Conservation (phyloP, 92 coral and sea anemone species). For the Muricea muricata region DNA sequence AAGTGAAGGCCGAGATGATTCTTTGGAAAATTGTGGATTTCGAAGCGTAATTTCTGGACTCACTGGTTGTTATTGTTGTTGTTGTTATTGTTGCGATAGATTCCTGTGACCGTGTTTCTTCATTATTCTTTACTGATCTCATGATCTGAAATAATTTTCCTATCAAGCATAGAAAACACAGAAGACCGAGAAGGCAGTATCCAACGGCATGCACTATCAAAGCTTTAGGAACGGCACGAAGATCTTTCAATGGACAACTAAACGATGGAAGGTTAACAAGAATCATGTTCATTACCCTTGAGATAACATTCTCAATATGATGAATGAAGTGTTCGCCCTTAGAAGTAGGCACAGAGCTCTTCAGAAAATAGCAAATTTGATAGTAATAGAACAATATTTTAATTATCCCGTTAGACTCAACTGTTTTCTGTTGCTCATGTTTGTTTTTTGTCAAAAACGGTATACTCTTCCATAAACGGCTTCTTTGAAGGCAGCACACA, state of each 20-base stretch:
- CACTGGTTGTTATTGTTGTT: neutral
- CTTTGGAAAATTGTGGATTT: too few species aligned
- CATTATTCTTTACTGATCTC: neutral
- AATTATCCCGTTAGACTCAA: neutral
- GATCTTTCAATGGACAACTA: slow-evolving; percentile 21
- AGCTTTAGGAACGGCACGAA: slow-evolving; percentile 9
- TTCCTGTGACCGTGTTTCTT: neutral
- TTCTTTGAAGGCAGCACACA: neutral
- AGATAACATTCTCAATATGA: neutral
- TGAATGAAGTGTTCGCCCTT: neutral
- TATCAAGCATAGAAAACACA: neutral
- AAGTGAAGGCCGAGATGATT: too few species aligned
- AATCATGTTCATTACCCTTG: too few species aligned
- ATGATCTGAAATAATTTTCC: neutral
- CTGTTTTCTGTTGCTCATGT: neutral
- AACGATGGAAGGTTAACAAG: slow-evolving; percentile 2
- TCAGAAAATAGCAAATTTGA: slow-evolving; percentile 10
- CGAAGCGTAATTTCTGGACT: too few species aligned
- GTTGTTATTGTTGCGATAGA: neutral
- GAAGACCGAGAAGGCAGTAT: slow-evolving; percentile 9
- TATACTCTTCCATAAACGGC: neutral
- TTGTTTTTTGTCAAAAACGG: neutral
- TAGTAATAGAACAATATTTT: slow-evolving; percentile 33
- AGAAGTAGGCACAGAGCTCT: neutral
- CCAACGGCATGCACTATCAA: slow-evolving; percentile 11